These are phyloP conservation scores for Netelia fuscicornis DNA, from an alignment of 2,888 invertebrate species.

Conservation along the genomic window DNA sequence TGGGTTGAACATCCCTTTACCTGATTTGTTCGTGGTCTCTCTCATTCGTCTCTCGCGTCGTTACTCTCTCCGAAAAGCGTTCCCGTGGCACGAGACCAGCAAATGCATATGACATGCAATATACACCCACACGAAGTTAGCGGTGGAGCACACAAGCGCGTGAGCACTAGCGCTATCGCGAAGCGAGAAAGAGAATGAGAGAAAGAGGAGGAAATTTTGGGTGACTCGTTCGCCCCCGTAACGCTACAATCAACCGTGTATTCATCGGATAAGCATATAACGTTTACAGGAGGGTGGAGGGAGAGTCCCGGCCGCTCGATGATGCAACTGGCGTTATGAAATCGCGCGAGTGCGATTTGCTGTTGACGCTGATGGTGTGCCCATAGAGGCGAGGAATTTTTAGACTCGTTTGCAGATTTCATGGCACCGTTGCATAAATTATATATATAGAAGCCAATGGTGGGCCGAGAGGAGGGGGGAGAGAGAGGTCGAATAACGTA, in stretches of 20 bases:
- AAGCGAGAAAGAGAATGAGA: conserved; percentile 3
- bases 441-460: conserved; percentile 47
- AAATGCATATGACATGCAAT: neutral
- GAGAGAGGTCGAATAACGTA: neutral
- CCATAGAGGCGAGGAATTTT: conserved; percentile 70
- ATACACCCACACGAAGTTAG: neutral
- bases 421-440: conserved; percentile 76
- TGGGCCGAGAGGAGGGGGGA: neutral
- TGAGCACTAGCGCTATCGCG: neutral
- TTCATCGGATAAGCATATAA: conserved; percentile 77
- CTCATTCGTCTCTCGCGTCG: conserved; percentile 45
- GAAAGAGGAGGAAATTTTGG: conserved; percentile 33
- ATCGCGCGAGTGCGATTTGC: conserved; percentile 66
- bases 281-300: conserved; percentile 60
- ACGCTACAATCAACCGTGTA: conserved; percentile 73
- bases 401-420: conserved; percentile 76
- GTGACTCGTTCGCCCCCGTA: conserved; percentile 49
- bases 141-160: too few species aligned
- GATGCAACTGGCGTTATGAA: conserved; percentile 76
- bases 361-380: conserved; percentile 47
- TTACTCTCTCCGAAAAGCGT: conserved; percentile 14
- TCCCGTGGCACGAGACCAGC: conserved; percentile 11
- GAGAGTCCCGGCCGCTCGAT: conserved; percentile 58
- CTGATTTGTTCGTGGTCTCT: conserved; percentile 59
- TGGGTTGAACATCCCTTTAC: conserved; percentile 32